phyloP scores from a whole-genome alignment of 2,113 vertebrate genomes.

The Chitala chitala region DNA sequence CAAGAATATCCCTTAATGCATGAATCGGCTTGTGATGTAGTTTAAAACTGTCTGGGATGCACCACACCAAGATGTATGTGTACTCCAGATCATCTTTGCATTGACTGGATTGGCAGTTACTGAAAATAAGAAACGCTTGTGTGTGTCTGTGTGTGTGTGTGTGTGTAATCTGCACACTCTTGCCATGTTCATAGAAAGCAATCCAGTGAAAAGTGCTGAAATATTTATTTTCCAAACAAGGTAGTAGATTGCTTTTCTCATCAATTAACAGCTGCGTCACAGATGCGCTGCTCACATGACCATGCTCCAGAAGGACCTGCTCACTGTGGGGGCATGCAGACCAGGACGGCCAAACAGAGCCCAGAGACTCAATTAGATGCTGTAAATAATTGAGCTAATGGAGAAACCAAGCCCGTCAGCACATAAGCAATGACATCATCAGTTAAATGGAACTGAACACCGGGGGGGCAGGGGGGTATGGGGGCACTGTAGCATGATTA shows the following conservation, averaged over 20 bases:
- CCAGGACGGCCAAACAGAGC: conserved; percentile 55
- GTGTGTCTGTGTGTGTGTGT: too few relatives aligned
- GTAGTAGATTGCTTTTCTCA: background rate
- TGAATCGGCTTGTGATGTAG: too few relatives aligned
- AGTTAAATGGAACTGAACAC: conserved; percentile 25
- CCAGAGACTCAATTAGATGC: conserved; percentile 57
- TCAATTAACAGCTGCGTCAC: background rate
- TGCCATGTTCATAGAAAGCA: conserved; percentile 1
- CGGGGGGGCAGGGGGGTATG: conserved; percentile 8
- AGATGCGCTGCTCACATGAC: background rate
- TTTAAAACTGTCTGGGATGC: too few relatives aligned
- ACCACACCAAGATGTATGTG: too few relatives aligned
- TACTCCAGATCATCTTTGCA: conserved; percentile 2
- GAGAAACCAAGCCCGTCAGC: conserved; percentile 30
- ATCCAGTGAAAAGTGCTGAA: background rate
- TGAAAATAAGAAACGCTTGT: background rate
- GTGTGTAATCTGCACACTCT: too few relatives aligned
- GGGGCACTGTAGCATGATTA: conserved; percentile 12
- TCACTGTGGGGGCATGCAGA: conserved; percentile 30
- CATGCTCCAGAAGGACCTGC: background rate
- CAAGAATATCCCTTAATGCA: too few relatives aligned
- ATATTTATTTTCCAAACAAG: background rate
- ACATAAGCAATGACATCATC: conserved; percentile 40
- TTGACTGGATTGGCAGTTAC: background rate
- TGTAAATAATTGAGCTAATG: conserved; percentile 42